Base-by-base conservation (phyloP, 1,140 invertebrate species). In the Trachelipus rathkii region DNA sequence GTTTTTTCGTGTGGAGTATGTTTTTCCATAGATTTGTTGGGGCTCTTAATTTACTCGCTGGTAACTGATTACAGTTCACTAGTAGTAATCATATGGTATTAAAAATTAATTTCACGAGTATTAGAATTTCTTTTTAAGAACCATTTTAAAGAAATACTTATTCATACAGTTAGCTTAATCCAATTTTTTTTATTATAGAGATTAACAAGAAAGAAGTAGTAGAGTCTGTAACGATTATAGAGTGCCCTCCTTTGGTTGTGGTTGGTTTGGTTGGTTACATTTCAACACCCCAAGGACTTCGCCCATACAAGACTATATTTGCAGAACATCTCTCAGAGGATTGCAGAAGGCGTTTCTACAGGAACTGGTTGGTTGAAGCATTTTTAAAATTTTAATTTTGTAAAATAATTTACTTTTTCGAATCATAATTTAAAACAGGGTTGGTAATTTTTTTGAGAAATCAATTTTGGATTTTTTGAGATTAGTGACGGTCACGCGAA, bases 161-260 rank as follows among this genome's bases (percentile, higher is more conserved):
- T 50, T 60, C 19, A 3, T 60, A 60, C 50, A n/a, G 2, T 60
- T 60, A 60, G 11, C 19, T 15, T 60, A 60, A 2, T 13, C 50
- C 19, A 60, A 3, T 13, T 4, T 60, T 60, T 60, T 60, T 60
- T 82, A 82, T 85, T 87, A 70, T 85, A 96, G 96, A 99, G 90
- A 92, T 98, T 33, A 98, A 99, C 89, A 99, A 99, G 88, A 99
- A 99, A 86, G 98, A 99, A 88, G 95, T 99, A 81, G 96, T 99
- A 9, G 98, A 99, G 85, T 95, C 95, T 72, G 97, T 99, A 0
- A 99, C 98, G 50, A 94, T 99, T 84, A 87, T 99, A 79, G 98
- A 99, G 88, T 93, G 97, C 21, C 98, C 98, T 78, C 97, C 98
- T 53, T 96, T 99, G 94, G 90, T 99, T 71, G 90, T 96, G 81